Conservation (phyloP, 37 sponge, comb jelly and placozoan species). For the Oopsacas minuta region DNA sequence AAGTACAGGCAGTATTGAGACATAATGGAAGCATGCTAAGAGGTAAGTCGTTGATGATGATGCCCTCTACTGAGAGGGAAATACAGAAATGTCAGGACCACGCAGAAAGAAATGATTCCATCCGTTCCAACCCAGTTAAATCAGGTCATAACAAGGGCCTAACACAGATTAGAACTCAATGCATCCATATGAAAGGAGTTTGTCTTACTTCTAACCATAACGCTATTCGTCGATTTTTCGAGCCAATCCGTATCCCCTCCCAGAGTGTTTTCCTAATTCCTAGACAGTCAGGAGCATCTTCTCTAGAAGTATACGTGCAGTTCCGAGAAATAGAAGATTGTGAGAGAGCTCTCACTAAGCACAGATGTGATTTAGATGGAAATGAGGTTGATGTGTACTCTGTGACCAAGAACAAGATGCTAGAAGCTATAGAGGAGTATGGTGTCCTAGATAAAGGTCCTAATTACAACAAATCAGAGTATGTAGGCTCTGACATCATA, state of each 20-base stretch:
- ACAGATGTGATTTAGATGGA: background rate
- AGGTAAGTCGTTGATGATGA: background rate
- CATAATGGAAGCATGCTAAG: background rate
- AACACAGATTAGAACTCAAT: background rate
- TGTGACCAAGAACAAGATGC: background rate
- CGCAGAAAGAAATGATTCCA: background rate
- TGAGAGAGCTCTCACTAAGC: background rate
- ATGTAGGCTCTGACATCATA: background rate
- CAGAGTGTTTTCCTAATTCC: background rate
- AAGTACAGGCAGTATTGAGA: background rate
- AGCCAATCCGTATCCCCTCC: background rate
- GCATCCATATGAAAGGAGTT: background rate
- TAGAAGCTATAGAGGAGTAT: background rate
- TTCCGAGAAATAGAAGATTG: background rate
- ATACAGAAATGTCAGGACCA: background rate
- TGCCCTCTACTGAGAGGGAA: background rate
- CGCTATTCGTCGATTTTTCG: background rate
- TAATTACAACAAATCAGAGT: background rate
- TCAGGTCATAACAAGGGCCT: background rate
- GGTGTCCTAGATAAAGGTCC: constrained; percentile 2
- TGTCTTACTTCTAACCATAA: background rate
- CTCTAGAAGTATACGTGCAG: background rate
- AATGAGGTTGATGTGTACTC: background rate
- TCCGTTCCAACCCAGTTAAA: background rate
- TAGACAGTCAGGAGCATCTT: background rate